Evolutionary conservation across 1,140 invertebrate species (phyloP).

Genomic region (Leptopilina clavipes): DNA sequence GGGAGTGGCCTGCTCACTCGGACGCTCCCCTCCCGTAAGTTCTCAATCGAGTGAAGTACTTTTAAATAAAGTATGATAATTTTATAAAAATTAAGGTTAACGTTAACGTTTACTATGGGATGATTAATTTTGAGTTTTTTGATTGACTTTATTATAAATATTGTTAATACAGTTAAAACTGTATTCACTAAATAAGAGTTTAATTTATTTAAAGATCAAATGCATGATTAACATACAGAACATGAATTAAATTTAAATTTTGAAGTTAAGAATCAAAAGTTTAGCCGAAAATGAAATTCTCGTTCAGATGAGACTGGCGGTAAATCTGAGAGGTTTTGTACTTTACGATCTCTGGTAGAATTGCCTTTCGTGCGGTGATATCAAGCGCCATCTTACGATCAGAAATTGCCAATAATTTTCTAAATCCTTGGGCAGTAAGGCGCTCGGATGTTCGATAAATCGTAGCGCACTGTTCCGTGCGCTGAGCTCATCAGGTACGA

Average conservation of each 20-base stretch:
- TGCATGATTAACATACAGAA: too few relatives aligned
- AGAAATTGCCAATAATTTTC: constrained; percentile 32
- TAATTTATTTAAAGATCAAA: too few relatives aligned
- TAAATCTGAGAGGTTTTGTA: constrained; percentile 28
- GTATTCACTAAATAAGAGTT: too few relatives aligned
- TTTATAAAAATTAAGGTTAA: too few relatives aligned
- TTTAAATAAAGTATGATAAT: too few relatives aligned
- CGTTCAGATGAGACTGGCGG: not conserved
- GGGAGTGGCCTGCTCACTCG: too few relatives aligned
- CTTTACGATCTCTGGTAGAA: constrained; percentile 18
- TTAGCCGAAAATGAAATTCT: not conserved
- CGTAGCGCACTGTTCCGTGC: constrained; percentile 21
- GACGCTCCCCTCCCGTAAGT: too few relatives aligned
- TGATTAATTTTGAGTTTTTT: too few relatives aligned
- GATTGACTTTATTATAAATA: too few relatives aligned
- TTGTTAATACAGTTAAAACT: too few relatives aligned
- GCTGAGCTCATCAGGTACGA: constrained; percentile 24
- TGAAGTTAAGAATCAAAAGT: not conserved
- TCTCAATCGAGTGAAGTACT: too few relatives aligned
- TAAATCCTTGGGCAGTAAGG: constrained; percentile 21
- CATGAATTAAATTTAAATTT: not conserved
- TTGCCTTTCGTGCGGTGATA: constrained; percentile 5
- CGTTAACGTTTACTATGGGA: too few relatives aligned
- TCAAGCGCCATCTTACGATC: constrained; percentile 10
- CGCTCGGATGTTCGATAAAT: constrained; percentile 25